Conservation (phyloP, 2,888 invertebrate genomes). For the Himalopsyche kuldschensis region DNA sequence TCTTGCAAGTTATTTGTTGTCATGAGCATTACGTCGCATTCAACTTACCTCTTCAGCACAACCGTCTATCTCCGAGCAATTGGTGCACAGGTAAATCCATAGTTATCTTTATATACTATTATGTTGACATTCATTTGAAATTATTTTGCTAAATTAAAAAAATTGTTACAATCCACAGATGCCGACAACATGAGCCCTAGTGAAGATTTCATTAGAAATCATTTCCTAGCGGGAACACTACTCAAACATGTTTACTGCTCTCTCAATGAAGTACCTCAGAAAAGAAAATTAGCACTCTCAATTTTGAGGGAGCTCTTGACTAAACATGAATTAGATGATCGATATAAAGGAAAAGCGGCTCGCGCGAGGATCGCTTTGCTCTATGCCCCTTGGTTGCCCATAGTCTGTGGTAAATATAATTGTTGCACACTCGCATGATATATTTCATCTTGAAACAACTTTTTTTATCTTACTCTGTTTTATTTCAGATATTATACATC, state of each 20-base stretch:
- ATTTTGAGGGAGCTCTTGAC: constrained; percentile 85
- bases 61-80: constrained; percentile 44
- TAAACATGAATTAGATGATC: constrained; percentile 92
- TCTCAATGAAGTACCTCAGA: constrained; percentile 80
- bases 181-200: constrained; percentile 62
- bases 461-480: neutral
- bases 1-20: constrained; percentile 85
- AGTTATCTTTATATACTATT: neutral
- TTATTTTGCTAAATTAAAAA: neutral
- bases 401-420: constrained; percentile 60
- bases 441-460: neutral
- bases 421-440: neutral
- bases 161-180: constrained; percentile 47
- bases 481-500: constrained; percentile 74
- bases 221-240: constrained; percentile 86
- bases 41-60: constrained; percentile 82
- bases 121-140: neutral
- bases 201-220: constrained; percentile 86
- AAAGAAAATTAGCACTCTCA: constrained; percentile 77
- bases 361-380: constrained; percentile 85
- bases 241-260: constrained; percentile 83
- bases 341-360: constrained; percentile 80
- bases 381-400: constrained; percentile 88
- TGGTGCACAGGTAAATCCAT: constrained; percentile 47
- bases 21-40: constrained; percentile 95